Conservation (phyloP, 1,140 invertebrate genomes). For the Scylla paramamosain region DNA sequence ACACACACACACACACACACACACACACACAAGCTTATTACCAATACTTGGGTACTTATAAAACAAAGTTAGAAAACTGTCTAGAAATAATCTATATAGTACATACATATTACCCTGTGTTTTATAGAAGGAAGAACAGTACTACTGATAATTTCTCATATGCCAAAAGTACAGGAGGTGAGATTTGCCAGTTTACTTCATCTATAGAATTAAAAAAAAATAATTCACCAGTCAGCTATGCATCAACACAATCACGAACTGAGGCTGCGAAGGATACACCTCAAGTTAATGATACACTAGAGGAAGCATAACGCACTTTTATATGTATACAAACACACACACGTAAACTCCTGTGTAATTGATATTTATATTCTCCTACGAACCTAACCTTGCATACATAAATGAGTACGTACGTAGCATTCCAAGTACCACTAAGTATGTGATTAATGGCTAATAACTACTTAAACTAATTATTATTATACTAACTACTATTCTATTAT, state of each 20-base stretch:
- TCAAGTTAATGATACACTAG: too few relatives aligned
- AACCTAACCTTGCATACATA: too few relatives aligned
- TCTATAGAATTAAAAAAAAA: not conserved
- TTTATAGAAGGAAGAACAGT: not conserved
- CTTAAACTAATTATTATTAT: too few relatives aligned
- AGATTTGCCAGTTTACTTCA: not conserved
- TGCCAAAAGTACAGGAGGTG: not conserved
- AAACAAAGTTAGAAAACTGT: not conserved
- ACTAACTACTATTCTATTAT: not conserved
- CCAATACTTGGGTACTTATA: not conserved
- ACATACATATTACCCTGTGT: not conserved
- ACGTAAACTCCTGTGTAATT: too few relatives aligned
- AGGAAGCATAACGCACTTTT: too few relatives aligned
- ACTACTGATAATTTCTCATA: not conserved
- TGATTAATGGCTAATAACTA: not conserved
- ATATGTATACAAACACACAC: too few relatives aligned
- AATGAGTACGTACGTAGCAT: not conserved
- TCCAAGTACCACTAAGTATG: not conserved
- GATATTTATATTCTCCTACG: too few relatives aligned
- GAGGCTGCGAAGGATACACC: too few relatives aligned
- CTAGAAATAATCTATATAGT: not conserved
- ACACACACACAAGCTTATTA: not conserved
- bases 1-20: slow-evolving; percentile 3
- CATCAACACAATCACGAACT: not conserved
- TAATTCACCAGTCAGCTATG: not conserved